phyloP scores from a whole-genome alignment of 2,888 invertebrate species.

The Neocrepidodera transversa region DNA sequence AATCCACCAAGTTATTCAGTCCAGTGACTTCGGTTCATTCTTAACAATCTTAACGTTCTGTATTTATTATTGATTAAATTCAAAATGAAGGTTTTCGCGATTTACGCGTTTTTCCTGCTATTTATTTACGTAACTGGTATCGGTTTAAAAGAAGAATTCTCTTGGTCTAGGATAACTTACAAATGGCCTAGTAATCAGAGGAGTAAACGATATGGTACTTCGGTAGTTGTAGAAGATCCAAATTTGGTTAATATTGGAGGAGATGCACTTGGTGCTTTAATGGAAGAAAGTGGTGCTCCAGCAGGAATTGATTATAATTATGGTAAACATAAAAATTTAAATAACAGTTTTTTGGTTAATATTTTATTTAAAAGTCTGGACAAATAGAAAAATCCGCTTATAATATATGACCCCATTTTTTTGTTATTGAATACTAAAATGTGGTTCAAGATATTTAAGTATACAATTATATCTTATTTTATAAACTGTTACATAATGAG shows the following conservation, averaged over 20 bases:
- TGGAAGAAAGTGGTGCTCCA: too few relatives aligned
- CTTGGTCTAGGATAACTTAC: conserved; percentile 56
- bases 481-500: too few relatives aligned
- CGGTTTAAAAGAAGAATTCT: conserved; percentile 56
- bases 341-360: too few relatives aligned
- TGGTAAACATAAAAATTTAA: too few relatives aligned
- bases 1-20: conserved; percentile 31
- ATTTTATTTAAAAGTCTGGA: too few relatives aligned
- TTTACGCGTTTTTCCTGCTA: conserved; percentile 15
- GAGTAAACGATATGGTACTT: conserved; percentile 4
- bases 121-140: conserved; percentile 32
- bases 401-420: too few relatives aligned
- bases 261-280: too few relatives aligned
- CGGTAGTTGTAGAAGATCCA: conserved; percentile 12
- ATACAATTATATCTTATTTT: too few relatives aligned
- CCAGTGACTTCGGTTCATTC: conserved; percentile 20
- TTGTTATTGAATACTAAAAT: too few relatives aligned
- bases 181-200: conserved; percentile 38
- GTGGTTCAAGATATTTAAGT: too few relatives aligned
- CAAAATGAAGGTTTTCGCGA: conserved; percentile 17
- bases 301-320: conserved; percentile 26
- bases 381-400: too few relatives aligned
- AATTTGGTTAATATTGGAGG: neutral
- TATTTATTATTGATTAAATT: conserved; percentile 4
- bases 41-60: conserved; percentile 1